Base-by-base conservation (phyloP, 1,140 invertebrate species). In the Cyphomyrmex costatus region DNA sequence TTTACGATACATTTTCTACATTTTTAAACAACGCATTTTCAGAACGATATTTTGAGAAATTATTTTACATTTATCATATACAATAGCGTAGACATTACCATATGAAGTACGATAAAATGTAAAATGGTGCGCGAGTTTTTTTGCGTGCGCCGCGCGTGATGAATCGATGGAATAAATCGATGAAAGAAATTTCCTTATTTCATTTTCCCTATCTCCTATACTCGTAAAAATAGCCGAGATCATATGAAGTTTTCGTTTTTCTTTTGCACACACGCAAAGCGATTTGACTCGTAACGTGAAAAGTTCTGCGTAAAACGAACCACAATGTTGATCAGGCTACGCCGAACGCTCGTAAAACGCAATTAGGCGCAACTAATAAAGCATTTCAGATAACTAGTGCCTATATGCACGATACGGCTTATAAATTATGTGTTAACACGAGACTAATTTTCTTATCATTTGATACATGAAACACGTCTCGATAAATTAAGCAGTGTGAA, bases 321-420 rank as follows among this genome's bases (percentile, higher is more conserved):
- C 42, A 14, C 58, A 21, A 63, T 12, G 24, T 49, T 12, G 73
- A n/a, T 27, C 74, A 61, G 8, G 56, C 36, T 33, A 63, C 16
- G 36, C 19, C 42, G 46, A 79, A 79, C 61, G 42, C 42, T 65
- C 24, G 6, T 78, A 65, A 78, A 78, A 65, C 42, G 14, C 46
- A 51, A 79, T 51, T 79, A 65, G 42, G 2, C 36, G 42, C 27
- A 42, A 78, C 60, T 78, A 78, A 77, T 63, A 46, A 78, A 65
- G 2, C 36, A 58, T 3, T 14, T 36, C 33, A 30, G 16, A n/a
- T 77, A 19, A 30, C 56, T 42, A 16, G 2, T 56, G 3, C 2
- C 24, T 30, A 63, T 60, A 58, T 61, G 24, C 12, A n/a, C 4
- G 42, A 46, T 24, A 78, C 19, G 3, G 7, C n/a, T 49, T 30